Evolutionary conservation across 1,140 invertebrate genomes (phyloP).

Genomic region (Batillaria attramentaria): DNA sequence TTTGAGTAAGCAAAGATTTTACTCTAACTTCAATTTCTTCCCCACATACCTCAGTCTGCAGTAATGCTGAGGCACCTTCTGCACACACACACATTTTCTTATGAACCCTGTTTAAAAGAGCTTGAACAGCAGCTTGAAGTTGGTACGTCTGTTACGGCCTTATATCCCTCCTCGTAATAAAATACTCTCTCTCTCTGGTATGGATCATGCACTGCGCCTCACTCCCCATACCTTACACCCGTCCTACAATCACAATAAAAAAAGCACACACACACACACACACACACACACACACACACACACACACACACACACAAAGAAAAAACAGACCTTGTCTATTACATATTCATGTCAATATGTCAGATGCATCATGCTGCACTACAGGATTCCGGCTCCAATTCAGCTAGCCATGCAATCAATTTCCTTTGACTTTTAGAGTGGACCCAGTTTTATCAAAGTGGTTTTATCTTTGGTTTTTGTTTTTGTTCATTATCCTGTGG

Average conservation of each 20-base stretch:
- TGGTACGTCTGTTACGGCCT: too few relatives aligned
- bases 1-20: too few relatives aligned
- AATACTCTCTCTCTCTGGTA: background rate
- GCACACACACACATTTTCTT: background rate
- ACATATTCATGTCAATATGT: too few relatives aligned
- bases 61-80: too few relatives aligned
- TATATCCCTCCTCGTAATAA: background rate
- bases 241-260: background rate
- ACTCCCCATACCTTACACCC: too few relatives aligned
- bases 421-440: background rate
- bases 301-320: constrained; percentile 3
- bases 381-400: background rate
- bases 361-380: too few relatives aligned
- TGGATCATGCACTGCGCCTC: background rate
- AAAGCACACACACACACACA: constrained; percentile 15
- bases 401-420: background rate
- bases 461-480: background rate
- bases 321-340: background rate
- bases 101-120: too few relatives aligned
- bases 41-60: too few relatives aligned
- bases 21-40: too few relatives aligned
- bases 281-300: constrained; percentile 23
- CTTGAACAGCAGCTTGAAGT: too few relatives aligned
- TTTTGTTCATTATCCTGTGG: background rate
- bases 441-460: background rate